These are phyloP conservation scores for Caenorhabditis tropicalis DNA, from an alignment of 1,140 invertebrate species.

Conservation along the genomic window DNA sequence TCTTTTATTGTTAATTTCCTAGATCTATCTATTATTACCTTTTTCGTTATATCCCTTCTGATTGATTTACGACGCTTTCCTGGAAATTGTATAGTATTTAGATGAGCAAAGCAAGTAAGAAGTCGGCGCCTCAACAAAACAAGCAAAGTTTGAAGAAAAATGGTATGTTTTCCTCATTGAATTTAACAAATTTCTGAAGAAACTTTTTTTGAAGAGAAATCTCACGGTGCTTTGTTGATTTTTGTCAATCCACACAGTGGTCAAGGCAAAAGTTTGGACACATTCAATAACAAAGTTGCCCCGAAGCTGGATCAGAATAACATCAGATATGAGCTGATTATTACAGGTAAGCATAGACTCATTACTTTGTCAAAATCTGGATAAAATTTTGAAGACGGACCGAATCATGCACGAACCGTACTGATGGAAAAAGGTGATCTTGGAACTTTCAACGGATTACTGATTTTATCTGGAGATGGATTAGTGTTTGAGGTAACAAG, in stretches of 20 bases:
- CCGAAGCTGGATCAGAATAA: constrained; percentile 47
- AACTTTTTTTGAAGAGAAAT: constrained; percentile 4
- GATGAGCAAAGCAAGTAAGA: no score
- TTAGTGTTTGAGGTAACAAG: constrained; percentile 60
- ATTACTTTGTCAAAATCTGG: background rate
- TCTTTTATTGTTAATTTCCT: no score
- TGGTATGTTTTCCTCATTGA: no score
- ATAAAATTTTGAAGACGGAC: background rate
- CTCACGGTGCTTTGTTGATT: constrained; percentile 53
- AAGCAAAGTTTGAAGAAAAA: no score
- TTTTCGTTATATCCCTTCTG: no score
- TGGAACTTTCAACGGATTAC: constrained; percentile 58
- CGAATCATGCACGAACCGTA: constrained; percentile 58
- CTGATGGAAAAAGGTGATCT: constrained; percentile 47
- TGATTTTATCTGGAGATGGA: constrained; percentile 65
- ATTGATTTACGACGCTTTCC: no score
- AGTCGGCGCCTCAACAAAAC: no score
- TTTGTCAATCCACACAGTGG: constrained; percentile 66
- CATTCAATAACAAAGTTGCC: constrained; percentile 55
- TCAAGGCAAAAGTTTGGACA: constrained; percentile 50
- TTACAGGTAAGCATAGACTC: constrained; percentile 60
- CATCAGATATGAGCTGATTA: constrained; percentile 58
- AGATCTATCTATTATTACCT: no score
- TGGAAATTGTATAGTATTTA: no score
- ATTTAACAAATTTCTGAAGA: background rate